Evolutionary conservation across 2,888 invertebrate species (phyloP), one percentile per base, ranked within the genome.

Genomic region (Thymelicus lineola): DNA sequence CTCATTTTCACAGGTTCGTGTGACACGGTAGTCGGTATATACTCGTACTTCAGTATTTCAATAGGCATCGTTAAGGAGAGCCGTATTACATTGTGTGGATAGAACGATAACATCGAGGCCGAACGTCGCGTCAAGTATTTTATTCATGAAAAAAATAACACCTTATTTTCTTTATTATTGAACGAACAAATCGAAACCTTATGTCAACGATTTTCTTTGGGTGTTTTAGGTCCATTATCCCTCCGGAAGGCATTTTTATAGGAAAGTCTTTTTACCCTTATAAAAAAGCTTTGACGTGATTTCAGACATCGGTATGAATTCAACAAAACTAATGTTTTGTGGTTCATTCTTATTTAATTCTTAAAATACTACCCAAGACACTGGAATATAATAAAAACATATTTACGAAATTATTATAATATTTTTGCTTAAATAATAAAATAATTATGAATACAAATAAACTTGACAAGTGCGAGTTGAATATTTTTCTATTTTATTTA

Each of bases 41-140:
- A n/a, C n/a, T 53, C 20, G 12, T 17, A 20, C 53, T 46, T 42
- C 50, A 48, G 17, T 35, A 58, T 69, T 69, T 46, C 58, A 58
- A 62, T 48, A 57, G 53, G 14, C n/a, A 57, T 69, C 36, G 61
- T 59, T 67, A 59, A 28, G 28, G n/a, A 28, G 20, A 42, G 48
- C 46, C 48, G 48, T 70, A 58, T 50, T 12, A 6, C 46, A 63
- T 57, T 35, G 35, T 69, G 46, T 69, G 58, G 48, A 48, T 57
- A 45, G 6, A 58, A 45, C 67, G 67, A 61, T 61, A 61, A 61
- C 10, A 66, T 65, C 57, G 65, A 50, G 65, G 50, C 12, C 62
- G 77, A 80, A 79, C 80, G 79, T 83, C 81, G 76, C 71, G 62
- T 74, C 73, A 60, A 57, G 62, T 66, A 28, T 20, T 63, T 61